These are phyloP conservation scores for Rhea pennata DNA, from an alignment of 2,113 vertebrate species.

Conservation along the genomic window DNA sequence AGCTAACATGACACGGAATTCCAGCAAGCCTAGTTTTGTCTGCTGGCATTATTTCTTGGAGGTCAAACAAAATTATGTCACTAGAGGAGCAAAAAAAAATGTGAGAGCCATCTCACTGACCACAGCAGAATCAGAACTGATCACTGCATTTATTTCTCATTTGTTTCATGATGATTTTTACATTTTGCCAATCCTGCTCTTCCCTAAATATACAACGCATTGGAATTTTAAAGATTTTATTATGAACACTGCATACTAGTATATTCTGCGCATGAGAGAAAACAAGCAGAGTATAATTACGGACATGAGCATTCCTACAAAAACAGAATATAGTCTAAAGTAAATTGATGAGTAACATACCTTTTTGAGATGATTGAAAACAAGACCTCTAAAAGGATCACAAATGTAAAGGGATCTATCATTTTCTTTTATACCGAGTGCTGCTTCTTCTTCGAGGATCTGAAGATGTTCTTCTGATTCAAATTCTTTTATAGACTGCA, in stretches of 20 bases:
- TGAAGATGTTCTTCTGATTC: slow-evolving; percentile 93
- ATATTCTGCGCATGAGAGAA: background rate
- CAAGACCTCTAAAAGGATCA: slow-evolving; percentile 85
- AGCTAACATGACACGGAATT: background rate
- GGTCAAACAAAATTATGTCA: background rate
- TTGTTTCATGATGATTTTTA: background rate
- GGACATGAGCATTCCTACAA: rapidly evolving
- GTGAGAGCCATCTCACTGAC: background rate
- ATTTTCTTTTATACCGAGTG: slow-evolving; percentile 83
- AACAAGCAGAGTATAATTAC: background rate
- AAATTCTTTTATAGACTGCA: slow-evolving; percentile 91
- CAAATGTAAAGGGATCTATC: slow-evolving; percentile 95
- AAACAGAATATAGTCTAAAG: background rate
- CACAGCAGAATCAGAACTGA: background rate
- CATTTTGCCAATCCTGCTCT: background rate
- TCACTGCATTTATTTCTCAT: background rate
- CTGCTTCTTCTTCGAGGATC: slow-evolving; percentile 82
- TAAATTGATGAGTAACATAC: slow-evolving; percentile 66
- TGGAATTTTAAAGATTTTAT: background rate
- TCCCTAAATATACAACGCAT: background rate
- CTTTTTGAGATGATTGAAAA: slow-evolving; percentile 89
- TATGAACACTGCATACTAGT: background rate
- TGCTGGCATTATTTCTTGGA: background rate
- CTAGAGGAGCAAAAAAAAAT: background rate
- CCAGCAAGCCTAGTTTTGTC: background rate